Conservation (phyloP, 2,113 vertebrate genomes). For the Acrocephalus kingi region DNA sequence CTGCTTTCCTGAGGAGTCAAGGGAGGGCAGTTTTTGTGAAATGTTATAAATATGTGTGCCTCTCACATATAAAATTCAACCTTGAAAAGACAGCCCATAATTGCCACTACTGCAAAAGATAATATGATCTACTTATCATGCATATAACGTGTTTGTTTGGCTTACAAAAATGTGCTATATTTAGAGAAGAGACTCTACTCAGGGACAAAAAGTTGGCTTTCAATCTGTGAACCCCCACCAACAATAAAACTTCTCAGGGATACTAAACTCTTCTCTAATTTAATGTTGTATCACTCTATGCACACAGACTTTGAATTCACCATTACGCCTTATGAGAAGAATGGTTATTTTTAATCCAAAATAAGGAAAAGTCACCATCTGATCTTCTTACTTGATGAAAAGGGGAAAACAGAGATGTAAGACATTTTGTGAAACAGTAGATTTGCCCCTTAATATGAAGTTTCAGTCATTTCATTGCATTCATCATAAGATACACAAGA, state of each 20-base stretch:
- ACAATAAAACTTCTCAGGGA: background rate
- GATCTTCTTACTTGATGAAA: background rate
- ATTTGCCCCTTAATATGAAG: background rate
- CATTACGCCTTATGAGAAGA: background rate
- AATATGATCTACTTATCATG: background rate
- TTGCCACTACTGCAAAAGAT: background rate
- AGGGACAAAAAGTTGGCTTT: background rate
- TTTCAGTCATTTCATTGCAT: background rate
- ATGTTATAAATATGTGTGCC: background rate
- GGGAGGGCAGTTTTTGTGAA: background rate
- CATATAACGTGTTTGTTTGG: background rate
- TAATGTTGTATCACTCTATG: background rate
- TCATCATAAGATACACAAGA: background rate
- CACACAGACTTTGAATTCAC: background rate
- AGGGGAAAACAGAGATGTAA: background rate
- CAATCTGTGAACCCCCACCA: background rate
- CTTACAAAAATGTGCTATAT: background rate
- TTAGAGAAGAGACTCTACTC: background rate
- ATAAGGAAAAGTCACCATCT: background rate
- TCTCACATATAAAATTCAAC: background rate
- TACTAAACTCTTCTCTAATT: background rate
- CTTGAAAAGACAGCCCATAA: background rate
- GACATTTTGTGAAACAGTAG: background rate
- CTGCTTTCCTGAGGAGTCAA: background rate
- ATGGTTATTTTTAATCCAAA: background rate